Percentiles rank a stretch among this genome's conserved stretches.
These are phyloP conservation scores for Hoplostethus mediterraneus DNA, from an alignment of 2,797 vertebrate genomes.

Conservation along the genomic window DNA sequence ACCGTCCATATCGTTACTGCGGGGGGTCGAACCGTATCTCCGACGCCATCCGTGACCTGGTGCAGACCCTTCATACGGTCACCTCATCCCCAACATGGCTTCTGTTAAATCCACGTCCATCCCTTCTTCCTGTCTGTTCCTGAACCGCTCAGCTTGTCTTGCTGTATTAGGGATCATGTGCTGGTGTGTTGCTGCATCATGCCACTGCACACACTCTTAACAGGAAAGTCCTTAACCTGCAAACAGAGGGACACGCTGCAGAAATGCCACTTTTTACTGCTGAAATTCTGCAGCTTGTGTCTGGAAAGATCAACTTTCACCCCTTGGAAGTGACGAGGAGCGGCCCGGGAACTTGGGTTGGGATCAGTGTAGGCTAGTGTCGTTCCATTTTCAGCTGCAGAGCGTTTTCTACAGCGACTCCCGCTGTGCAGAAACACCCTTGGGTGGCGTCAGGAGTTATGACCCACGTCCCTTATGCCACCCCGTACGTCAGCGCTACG, in stretches of 20 bases:
- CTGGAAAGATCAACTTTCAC: too few species aligned
- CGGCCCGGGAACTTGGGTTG: too few species aligned
- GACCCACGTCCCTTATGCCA: neutral
- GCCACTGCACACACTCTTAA: neutral
- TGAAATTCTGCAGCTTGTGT: too few species aligned
- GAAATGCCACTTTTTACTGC: too few species aligned
- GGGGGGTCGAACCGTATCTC: slow-evolving; percentile 1
- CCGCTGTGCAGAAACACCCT: too few species aligned
- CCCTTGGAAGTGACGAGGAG: too few species aligned
- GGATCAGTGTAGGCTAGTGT: too few species aligned
- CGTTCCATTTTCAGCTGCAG: too few species aligned
- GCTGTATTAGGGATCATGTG: slow-evolving; percentile 6
- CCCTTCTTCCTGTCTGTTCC: neutral
- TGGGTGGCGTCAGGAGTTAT: neutral
- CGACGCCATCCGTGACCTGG: neutral
- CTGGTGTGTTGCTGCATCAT: neutral
- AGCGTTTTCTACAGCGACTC: too few species aligned
- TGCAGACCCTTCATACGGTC: neutral
- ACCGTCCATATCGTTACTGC: neutral
- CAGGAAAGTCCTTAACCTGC: neutral
- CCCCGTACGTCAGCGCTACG: neutral
- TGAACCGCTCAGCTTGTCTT: neutral
- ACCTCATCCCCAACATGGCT: neutral
- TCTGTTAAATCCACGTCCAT: neutral
- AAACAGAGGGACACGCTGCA: neutral